Base-by-base conservation (phyloP, 2,797 vertebrate genomes). In the Acrossocheilus fasciatus region DNA sequence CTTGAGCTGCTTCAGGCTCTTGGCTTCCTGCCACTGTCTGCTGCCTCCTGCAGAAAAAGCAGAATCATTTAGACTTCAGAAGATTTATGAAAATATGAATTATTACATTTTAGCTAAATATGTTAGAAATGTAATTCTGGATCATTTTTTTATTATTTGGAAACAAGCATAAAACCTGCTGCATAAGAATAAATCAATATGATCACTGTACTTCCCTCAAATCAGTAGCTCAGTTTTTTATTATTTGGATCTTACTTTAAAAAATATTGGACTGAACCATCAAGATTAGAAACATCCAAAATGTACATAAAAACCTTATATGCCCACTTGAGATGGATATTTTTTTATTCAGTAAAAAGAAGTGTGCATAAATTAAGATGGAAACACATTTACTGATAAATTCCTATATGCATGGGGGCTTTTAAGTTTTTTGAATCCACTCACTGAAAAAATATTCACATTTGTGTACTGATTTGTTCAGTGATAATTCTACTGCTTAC, bases 11-110 rank as follows among this genome's bases (percentile, higher is more conserved):
- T 92, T 91, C 90, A 90, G 88, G 88, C 82, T 85, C 89, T 89
- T 95, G 94, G 94, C 93, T 92, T 43, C 50, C 84, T 88, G 94
- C 93, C 94, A 93, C 89, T 69, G 11, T 90, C 90, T 91, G 75
- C 78, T 78, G 30, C 74, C 72, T 69, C n/a, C 59, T 70, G 52
- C 11, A 84, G 11, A 64, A 43, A 64, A 14, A 57, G 20, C 50
- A 62, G 18, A 50, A 59, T 30, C 34, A 30, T 15, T 64, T 26
- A 18, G 54, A 78, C 11, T n/a, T 23, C n/a, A 17, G n/a, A 15
- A 41, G 57, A 80, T 30, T 80, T 30, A 64, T 30, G 9, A 6
- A 64, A 64, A 30, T 2, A 43, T 79, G n/a, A 26, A 43, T 64
- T 20, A 79, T 64, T 18, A 18, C 6, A 59, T 15, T 26, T 0